A percentile compares a stretch with the other conserved stretches of the same genome.
These are phyloP conservation scores for Aurelia sp. DNA, from an alignment of 30 jellyfish, hydroid and myxozoan species.

Conservation along the genomic window DNA sequence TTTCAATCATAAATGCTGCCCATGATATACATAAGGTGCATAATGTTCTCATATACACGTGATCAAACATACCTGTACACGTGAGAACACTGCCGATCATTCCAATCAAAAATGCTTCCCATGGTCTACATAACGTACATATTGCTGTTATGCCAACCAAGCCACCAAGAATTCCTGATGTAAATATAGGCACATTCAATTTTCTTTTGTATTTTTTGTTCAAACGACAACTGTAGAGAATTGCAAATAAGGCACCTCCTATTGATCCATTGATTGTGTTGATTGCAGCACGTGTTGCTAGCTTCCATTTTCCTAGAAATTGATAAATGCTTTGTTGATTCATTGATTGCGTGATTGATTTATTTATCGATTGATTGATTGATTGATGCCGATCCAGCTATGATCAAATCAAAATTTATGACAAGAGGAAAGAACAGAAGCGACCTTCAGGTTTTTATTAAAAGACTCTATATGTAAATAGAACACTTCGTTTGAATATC, in stretches of 20 bases:
- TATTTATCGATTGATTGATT: too few species aligned
- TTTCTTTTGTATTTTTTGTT: conserved; percentile 54
- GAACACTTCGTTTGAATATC: not conserved
- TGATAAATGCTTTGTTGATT: too few species aligned
- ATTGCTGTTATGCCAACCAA: conserved; percentile 78
- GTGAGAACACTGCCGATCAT: conserved; percentile 62
- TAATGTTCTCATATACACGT: too few species aligned
- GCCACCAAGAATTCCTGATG: conserved; percentile 78
- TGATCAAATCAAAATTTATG: too few species aligned
- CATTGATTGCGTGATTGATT: too few species aligned
- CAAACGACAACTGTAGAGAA: conserved; percentile 56
- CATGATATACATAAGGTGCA: too few species aligned
- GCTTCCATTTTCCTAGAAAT: conserved; percentile 79
- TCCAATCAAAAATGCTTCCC: conserved; percentile 87
- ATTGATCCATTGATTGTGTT: conserved; percentile 77
- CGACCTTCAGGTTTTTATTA: too few species aligned
- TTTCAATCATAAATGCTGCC: too few species aligned
- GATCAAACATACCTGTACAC: conserved; percentile 41
- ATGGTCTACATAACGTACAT: conserved; percentile 80
- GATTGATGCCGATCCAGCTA: too few species aligned
- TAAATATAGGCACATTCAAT: conserved; percentile 57
- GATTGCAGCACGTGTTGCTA: conserved; percentile 86
- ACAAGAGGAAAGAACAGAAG: too few species aligned
- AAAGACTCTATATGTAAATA: too few species aligned
- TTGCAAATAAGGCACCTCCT: conserved; percentile 83